Percentiles rank a stretch among this genome's conserved stretches.
Evolutionary conservation across 2,888 invertebrate genomes (phyloP).

Genomic region (Drosophila pseudotalamancana): DNA sequence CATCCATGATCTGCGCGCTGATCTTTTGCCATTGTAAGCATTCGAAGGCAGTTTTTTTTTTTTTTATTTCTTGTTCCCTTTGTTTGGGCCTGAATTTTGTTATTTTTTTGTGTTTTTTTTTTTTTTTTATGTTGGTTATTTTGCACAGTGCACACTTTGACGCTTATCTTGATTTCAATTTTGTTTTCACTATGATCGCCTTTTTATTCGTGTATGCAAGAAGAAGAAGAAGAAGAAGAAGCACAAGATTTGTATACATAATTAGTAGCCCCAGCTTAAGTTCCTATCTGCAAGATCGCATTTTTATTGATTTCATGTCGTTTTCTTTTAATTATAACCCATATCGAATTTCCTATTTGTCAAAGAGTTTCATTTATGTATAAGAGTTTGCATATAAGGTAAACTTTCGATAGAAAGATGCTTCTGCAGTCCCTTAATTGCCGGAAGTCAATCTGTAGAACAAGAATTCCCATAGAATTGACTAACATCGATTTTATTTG

Average conservation of each 20-base stretch:
- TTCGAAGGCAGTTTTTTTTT: conserved; percentile 15
- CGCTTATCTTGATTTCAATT: conserved; percentile 58
- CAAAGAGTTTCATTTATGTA: not conserved
- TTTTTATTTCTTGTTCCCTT: too few relatives aligned
- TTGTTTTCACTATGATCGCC: not conserved
- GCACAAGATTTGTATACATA: conserved; percentile 33
- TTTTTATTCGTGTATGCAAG: not conserved
- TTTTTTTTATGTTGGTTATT: conserved; percentile 27
- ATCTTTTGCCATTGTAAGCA: conserved; percentile 60
- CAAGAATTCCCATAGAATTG: conserved; percentile 49
- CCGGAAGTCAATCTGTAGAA: conserved; percentile 62
- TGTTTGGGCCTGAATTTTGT: too few relatives aligned
- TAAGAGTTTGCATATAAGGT: not conserved
- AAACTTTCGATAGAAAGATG: not conserved
- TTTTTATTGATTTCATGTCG: conserved; percentile 53
- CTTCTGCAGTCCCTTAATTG: conserved; percentile 38
- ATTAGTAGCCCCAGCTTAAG: conserved; percentile 27
- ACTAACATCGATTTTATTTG: conserved; percentile 38
- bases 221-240: too few relatives aligned
- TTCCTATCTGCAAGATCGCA: conserved; percentile 9
- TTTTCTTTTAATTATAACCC: not conserved
- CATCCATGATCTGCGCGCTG: conserved; percentile 53
- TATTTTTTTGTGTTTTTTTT: not conserved
- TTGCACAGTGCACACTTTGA: conserved; percentile 61
- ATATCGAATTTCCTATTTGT: conserved; percentile 21